Conservation (phyloP, 2,113 vertebrate species). For the Cygnus atratus region DNA sequence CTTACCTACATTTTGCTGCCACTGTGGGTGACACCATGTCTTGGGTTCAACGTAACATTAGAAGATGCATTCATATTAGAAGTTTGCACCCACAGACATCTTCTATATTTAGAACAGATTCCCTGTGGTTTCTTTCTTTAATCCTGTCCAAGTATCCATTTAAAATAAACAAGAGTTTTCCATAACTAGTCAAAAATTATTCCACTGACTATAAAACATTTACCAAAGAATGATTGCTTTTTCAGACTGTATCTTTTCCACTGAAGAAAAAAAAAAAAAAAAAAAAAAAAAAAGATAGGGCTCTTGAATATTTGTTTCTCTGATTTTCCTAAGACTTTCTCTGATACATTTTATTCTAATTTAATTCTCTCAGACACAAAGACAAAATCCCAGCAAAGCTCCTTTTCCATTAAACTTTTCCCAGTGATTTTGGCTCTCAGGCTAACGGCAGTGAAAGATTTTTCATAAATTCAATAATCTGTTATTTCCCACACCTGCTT, state of each 20-base stretch:
- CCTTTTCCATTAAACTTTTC: no score
- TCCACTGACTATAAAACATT: not conserved
- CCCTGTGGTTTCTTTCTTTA: not conserved
- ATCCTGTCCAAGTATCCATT: not conserved
- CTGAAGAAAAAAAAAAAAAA: not conserved
- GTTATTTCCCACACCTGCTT: no score
- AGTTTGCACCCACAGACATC: not conserved
- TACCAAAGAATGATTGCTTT: not conserved
- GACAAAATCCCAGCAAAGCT: no score
- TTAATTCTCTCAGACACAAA: no score
- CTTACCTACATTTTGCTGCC: accelerated
- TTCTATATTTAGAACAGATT: not conserved
- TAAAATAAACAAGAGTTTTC: not conserved
- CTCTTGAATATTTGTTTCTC: not conserved
- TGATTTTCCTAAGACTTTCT: no score
- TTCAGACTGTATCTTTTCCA: not conserved
- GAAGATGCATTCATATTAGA: not conserved
- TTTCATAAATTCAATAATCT: no score
- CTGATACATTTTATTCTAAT: no score
- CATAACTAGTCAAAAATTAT: not conserved
- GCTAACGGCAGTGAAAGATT: no score
- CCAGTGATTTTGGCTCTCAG: no score
- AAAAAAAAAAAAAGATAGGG: not conserved
- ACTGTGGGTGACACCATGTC: not conserved
- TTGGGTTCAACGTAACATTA: not conserved